A percentile compares a stretch with the other conserved stretches of the same genome.
These are phyloP conservation scores for Plectropomus leopardus DNA, from an alignment of 2,113 vertebrate species.

Conservation along the genomic window DNA sequence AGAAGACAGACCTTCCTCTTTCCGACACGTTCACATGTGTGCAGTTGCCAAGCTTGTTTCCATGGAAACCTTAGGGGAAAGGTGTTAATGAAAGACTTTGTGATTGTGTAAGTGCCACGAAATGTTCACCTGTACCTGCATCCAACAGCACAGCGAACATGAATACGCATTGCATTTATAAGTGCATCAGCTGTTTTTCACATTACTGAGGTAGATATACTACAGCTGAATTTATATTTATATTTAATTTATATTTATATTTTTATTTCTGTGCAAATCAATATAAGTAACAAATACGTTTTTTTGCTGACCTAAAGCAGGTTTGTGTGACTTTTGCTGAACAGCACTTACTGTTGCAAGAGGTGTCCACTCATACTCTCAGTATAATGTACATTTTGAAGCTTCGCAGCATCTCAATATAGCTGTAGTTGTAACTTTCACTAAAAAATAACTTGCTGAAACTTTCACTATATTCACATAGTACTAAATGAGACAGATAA, in stretches of 20 bases:
- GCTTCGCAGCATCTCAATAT: neutral
- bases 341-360: neutral
- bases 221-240: neutral
- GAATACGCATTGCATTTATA: neutral
- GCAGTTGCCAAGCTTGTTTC: constrained; percentile 74
- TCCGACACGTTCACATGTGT: constrained; percentile 53
- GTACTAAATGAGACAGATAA: too few relatives aligned
- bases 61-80: constrained; percentile 75
- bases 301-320: neutral
- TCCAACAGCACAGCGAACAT: neutral
- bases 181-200: neutral
- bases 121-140: constrained; percentile 55
- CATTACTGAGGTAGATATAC: neutral
- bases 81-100: constrained; percentile 73
- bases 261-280: neutral
- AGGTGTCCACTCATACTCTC: neutral
- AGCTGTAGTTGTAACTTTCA: too few relatives aligned
- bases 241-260: neutral
- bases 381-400: neutral
- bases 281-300: neutral
- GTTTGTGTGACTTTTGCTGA: neutral
- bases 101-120: constrained; percentile 58
- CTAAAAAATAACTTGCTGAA: too few relatives aligned
- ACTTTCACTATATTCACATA: too few relatives aligned
- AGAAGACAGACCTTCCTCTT: constrained; percentile 53